Percentiles rank a stretch among this genome's conserved stretches.
These are phyloP conservation scores for Pseudocheirus occidentalis DNA, from an alignment of 2,797 vertebrate genomes.

Conservation along the genomic window DNA sequence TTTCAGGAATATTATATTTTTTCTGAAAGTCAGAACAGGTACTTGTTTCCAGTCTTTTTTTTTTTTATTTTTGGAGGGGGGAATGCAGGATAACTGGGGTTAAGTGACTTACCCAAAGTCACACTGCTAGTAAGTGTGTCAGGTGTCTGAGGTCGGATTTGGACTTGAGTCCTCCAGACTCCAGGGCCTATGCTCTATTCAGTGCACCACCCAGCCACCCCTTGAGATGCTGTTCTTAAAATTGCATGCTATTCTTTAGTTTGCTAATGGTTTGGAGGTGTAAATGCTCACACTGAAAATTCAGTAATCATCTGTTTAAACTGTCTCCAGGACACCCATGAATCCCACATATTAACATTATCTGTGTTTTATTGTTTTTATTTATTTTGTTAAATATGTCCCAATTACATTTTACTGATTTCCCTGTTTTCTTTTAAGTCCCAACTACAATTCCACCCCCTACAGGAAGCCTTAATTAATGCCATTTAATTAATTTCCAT, in stretches of 20 bases:
- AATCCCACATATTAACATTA: neutral
- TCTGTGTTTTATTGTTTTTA: neutral
- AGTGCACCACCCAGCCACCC: too few relatives aligned
- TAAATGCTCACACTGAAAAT: neutral
- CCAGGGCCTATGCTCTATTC: too few relatives aligned
- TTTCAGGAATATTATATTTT: neutral
- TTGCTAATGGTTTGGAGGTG: neutral
- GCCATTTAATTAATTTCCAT: neutral
- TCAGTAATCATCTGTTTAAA: neutral
- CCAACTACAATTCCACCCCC: neutral
- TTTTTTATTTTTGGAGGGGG: too few relatives aligned
- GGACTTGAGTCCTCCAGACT: too few relatives aligned
- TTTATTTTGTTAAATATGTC: neutral
- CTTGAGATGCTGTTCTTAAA: neutral
- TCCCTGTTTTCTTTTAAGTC: neutral
- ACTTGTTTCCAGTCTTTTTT: neutral
- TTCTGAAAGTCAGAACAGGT: neutral
- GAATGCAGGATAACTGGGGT: too few relatives aligned
- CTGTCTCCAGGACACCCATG: neutral
- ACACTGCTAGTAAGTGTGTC: too few relatives aligned
- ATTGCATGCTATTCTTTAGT: neutral
- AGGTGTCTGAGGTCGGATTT: too few relatives aligned
- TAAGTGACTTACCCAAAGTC: too few relatives aligned
- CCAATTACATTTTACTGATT: neutral
- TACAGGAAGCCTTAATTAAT: neutral